Evolutionary conservation across 2,113 vertebrate genomes (phyloP).

Genomic region (Syngnathoides biaculeatus): DNA sequence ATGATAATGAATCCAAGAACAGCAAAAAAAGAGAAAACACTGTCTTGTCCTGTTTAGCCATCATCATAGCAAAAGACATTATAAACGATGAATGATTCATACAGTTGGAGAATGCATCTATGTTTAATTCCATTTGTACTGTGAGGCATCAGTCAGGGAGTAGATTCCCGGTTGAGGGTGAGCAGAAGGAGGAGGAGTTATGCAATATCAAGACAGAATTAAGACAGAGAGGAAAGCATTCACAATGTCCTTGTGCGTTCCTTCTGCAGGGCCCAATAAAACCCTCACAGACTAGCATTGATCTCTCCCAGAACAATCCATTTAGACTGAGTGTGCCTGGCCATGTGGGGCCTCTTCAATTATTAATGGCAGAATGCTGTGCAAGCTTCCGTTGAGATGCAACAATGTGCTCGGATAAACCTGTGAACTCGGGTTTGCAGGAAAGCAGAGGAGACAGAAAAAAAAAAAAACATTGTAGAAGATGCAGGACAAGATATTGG

Average conservation of each 20-base stretch:
- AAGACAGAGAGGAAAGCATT: constrained; percentile 54
- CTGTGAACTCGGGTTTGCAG: constrained; percentile 47
- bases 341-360: constrained; percentile 69
- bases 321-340: constrained; percentile 68
- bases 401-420: constrained; percentile 64
- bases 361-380: constrained; percentile 71
- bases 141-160: background rate
- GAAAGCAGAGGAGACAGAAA: constrained; percentile 31
- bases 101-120: constrained; percentile 35
- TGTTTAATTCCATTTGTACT: constrained; percentile 47
- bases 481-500: background rate
- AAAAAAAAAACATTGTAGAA: constrained; percentile 4
- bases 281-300: constrained; percentile 67
- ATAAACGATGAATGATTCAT: constrained; percentile 59
- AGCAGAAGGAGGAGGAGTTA: constrained; percentile 17
- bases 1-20: constrained; percentile 36
- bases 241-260: constrained; percentile 60
- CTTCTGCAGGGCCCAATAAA: constrained; percentile 68
- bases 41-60: constrained; percentile 42
- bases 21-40: constrained; percentile 35
- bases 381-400: constrained; percentile 64
- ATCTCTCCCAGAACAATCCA: constrained; percentile 72
- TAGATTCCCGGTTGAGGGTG: constrained; percentile 12
- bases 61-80: constrained; percentile 41
- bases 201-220: constrained; percentile 32